These are phyloP conservation scores for Callipepla californica DNA, from an alignment of 2,113 vertebrate species.

Conservation along the genomic window DNA sequence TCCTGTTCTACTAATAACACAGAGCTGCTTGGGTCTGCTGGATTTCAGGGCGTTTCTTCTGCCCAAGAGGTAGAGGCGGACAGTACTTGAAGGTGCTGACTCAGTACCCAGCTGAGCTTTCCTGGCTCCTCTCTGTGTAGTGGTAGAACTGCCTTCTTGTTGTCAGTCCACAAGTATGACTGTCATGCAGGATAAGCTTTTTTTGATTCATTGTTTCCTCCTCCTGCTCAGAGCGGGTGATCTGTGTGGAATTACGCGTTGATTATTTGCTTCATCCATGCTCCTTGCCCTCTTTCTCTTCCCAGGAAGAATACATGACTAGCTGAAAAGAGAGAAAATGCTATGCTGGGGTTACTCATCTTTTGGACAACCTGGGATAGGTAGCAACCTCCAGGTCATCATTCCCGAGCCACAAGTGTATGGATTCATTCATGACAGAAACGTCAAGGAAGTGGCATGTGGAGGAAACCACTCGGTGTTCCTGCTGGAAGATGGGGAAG, in stretches of 20 bases:
- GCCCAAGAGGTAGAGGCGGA: background rate
- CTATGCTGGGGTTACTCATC: conserved; percentile 95
- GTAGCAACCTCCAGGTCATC: conserved; percentile 78
- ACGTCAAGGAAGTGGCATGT: conserved; percentile 89
- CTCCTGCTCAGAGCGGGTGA: background rate
- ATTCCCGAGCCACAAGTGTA: conserved; percentile 86
- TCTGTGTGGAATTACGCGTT: background rate
- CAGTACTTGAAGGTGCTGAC: background rate
- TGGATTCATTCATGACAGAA: conserved; percentile 82
- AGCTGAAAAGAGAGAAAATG: conserved; percentile 84
- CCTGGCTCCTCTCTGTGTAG: background rate
- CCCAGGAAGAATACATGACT: conserved; percentile 75
- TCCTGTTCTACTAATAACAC: background rate
- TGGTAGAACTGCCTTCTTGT: background rate
- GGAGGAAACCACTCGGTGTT: conserved; percentile 92
- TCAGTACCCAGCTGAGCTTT: background rate
- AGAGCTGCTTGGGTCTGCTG: background rate
- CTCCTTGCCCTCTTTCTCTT: background rate
- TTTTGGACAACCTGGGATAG: conserved; percentile 89
- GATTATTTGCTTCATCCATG: background rate
- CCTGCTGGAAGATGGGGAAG: conserved; percentile 90
- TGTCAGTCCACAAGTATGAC: background rate
- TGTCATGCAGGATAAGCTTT: background rate
- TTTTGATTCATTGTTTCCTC: background rate
- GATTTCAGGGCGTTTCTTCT: background rate